phyloP scores from a whole-genome alignment of 1,140 invertebrate species.

The Ceratina australensis region DNA sequence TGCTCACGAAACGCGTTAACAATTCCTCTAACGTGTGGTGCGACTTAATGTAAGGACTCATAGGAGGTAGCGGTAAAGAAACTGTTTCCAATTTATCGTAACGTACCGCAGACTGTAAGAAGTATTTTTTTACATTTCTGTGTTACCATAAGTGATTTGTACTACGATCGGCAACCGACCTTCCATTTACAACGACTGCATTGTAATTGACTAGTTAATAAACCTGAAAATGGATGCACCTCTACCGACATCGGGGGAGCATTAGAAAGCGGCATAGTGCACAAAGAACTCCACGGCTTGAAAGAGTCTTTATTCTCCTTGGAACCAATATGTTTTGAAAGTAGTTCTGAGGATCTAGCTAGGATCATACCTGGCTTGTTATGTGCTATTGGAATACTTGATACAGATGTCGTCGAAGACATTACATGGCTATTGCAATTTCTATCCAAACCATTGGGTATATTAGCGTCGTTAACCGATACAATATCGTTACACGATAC shows the following conservation, averaged over 20 bases:
- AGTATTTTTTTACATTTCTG: slow-evolving; percentile 38
- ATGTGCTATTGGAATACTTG: slow-evolving; percentile 57
- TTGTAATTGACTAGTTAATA: slow-evolving; percentile 90
- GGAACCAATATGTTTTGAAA: slow-evolving; percentile 52
- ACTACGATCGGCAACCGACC: slow-evolving; percentile 73
- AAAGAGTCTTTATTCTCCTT: slow-evolving; percentile 55
- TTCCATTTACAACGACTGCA: slow-evolving; percentile 90
- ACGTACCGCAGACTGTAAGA: slow-evolving; percentile 87
- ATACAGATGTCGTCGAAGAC: slow-evolving; percentile 66
- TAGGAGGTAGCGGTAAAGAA: slow-evolving; percentile 86
- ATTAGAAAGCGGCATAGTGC: slow-evolving; percentile 65
- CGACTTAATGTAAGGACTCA: slow-evolving; percentile 78
- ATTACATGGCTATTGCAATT: slow-evolving; percentile 66
- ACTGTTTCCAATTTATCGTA: slow-evolving; percentile 95
- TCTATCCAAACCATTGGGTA: slow-evolving; percentile 64
- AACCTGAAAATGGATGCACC: slow-evolving; percentile 86
- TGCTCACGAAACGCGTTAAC: slow-evolving; percentile 89
- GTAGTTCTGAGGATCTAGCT: slow-evolving; percentile 73
- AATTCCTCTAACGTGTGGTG: slow-evolving; percentile 84
- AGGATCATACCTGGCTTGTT: slow-evolving; percentile 75
- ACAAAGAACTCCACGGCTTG: slow-evolving; percentile 73
- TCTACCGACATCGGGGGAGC: slow-evolving; percentile 68
- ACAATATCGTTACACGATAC: slow-evolving; percentile 77
- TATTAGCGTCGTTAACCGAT: slow-evolving; percentile 55
- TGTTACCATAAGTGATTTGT: slow-evolving; percentile 15